phyloP scores from a whole-genome alignment of 2,797 vertebrate genomes.

The Microctenopoma steveboyesi region DNA sequence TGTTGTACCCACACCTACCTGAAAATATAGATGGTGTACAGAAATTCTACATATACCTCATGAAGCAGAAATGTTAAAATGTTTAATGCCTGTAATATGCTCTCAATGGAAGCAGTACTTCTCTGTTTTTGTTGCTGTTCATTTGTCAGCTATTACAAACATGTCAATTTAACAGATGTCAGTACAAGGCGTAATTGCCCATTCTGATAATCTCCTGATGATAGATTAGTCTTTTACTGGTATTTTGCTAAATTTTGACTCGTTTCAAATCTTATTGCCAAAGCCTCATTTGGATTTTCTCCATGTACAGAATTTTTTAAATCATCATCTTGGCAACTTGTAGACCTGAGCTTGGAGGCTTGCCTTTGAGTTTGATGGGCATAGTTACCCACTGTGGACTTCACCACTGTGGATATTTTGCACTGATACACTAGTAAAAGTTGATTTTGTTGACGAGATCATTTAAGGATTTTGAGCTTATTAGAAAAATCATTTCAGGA shows the following conservation, averaged over 20 bases:
- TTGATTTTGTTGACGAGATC: slow-evolving; percentile 16
- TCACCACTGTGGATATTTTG: slow-evolving; percentile 10
- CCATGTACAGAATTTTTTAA: slow-evolving; percentile 38
- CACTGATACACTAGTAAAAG: slow-evolving; percentile 2
- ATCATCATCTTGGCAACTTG: slow-evolving; percentile 22
- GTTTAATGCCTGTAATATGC: neutral
- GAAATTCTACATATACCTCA: neutral
- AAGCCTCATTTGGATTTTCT: slow-evolving; percentile 40
- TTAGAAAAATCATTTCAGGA: slow-evolving; percentile 37
- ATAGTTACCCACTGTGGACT: slow-evolving; percentile 4
- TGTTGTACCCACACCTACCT: neutral
- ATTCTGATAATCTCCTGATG: slow-evolving; percentile 48
- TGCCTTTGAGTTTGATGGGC: slow-evolving; percentile 15
- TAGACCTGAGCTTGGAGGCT: slow-evolving; percentile 8
- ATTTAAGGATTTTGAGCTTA: slow-evolving; percentile 14
- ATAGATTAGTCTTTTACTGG: slow-evolving; percentile 35
- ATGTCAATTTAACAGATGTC: slow-evolving; percentile 39
- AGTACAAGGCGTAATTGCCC: slow-evolving; percentile 38
- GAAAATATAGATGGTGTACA: neutral
- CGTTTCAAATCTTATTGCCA: slow-evolving; percentile 41
- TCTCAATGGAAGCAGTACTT: neutral
- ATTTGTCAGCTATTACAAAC: slow-evolving; percentile 23
- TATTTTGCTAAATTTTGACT: slow-evolving; percentile 32
- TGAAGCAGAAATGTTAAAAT: neutral
- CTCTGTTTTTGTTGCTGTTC: neutral